Conservation (phyloP, 2,113 vertebrate species). For the Peucedramus taeniatus region DNA sequence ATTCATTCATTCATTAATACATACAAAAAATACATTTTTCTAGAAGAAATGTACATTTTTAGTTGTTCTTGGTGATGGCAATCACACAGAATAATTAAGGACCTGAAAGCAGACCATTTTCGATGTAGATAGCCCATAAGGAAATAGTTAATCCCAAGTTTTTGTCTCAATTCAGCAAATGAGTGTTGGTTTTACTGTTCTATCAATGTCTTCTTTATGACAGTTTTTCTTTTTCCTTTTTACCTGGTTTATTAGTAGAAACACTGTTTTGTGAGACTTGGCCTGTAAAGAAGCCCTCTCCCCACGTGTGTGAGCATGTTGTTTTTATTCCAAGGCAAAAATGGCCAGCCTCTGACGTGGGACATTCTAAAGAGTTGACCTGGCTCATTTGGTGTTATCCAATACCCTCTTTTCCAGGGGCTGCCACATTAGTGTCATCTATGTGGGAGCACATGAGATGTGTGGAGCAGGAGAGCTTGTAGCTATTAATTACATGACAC, state of each 20-base stretch:
- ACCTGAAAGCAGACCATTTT: not conserved
- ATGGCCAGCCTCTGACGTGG: fast-evolving
- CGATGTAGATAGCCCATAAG: not conserved
- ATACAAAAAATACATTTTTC: too few relatives aligned
- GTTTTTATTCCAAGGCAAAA: not conserved
- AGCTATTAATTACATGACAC: not conserved
- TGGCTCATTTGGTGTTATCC: not conserved
- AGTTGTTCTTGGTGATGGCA: not conserved
- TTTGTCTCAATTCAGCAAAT: not conserved
- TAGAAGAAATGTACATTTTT: not conserved
- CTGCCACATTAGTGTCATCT: not conserved
- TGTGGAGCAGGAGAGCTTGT: not conserved
- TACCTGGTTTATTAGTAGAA: not conserved
- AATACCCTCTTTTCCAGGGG: not conserved
- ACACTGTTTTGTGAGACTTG: not conserved
- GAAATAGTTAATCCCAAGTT: not conserved
- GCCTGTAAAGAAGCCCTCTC: not conserved
- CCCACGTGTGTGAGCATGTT: not conserved
- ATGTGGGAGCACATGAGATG: fast-evolving
- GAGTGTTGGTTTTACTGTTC: not conserved
- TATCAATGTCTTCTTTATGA: too few relatives aligned
- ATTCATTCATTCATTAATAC: too few relatives aligned
- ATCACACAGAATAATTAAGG: not conserved
- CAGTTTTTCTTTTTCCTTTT: not conserved
- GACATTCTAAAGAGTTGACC: not conserved